phyloP scores from a whole-genome alignment of 2,888 invertebrate genomes.

The Epiblema foenella region DNA sequence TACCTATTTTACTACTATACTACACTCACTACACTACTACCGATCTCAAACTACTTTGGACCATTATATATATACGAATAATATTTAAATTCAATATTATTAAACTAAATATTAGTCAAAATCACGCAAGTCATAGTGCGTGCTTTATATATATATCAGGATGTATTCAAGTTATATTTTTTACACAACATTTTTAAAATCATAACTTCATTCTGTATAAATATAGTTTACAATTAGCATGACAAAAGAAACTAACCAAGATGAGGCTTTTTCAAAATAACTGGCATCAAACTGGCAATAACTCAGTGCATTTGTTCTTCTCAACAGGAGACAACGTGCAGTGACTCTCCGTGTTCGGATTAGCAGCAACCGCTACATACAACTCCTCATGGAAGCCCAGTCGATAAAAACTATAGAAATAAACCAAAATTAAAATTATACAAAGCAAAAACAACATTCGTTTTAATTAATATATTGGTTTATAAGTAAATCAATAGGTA shows the following conservation, averaged over 20 bases:
- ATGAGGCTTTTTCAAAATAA: neutral
- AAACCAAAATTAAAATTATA: constrained; percentile 57
- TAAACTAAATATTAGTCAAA: neutral
- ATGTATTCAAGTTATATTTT: neutral
- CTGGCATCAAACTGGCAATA: neutral
- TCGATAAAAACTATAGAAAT: constrained; percentile 78
- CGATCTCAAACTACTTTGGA: neutral
- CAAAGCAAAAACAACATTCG: neutral
- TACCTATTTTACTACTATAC: neutral
- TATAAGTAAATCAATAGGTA: too few relatives aligned
- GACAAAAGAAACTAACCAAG: constrained; percentile 26
- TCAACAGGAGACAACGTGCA: constrained; percentile 58
- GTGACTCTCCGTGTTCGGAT: constrained; percentile 61
- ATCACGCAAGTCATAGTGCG: neutral
- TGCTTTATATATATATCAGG: too few relatives aligned
- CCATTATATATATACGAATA: neutral
- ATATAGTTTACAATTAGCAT: neutral
- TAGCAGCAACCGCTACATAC: constrained; percentile 56
- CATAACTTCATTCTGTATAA: neutral
- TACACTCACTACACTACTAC: neutral
- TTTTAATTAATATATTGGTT: constrained; percentile 11
- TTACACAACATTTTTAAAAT: neutral
- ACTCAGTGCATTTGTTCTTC: neutral
- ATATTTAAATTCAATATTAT: neutral
- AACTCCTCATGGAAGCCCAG: constrained; percentile 67